Evolutionary conservation across 2,797 vertebrate species (phyloP).

Genomic region (Ceryle rudis): DNA sequence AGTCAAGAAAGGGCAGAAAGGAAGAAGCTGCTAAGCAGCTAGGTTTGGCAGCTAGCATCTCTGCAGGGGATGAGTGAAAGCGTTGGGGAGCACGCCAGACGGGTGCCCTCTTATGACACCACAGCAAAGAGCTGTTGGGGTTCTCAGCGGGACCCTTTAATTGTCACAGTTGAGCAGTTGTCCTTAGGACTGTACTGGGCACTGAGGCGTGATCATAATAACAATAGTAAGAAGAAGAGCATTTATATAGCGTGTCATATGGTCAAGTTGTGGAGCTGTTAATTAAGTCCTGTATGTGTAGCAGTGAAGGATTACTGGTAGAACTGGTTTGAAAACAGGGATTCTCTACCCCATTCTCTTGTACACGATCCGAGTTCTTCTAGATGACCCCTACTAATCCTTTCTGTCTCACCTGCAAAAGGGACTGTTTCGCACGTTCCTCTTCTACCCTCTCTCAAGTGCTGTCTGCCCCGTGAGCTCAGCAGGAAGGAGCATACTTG

Average conservation of each 20-base stretch:
- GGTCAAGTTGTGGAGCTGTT: neutral
- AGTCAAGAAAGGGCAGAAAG: neutral
- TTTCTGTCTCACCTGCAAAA: neutral
- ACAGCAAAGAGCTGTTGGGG: neutral
- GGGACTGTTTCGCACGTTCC: neutral
- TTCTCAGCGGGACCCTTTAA: neutral
- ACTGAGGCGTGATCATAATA: neutral
- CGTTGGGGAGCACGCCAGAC: neutral
- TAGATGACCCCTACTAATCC: neutral
- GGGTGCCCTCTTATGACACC: neutral
- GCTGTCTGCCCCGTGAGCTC: neutral
- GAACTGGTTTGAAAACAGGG: slow-evolving; percentile 42
- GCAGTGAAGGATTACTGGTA: slow-evolving; percentile 1
- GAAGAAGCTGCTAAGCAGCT: neutral
- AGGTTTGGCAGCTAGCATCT: neutral
- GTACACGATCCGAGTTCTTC: neutral
- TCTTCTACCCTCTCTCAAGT: neutral
- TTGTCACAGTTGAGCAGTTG: neutral
- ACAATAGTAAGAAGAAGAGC: neutral
- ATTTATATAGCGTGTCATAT: neutral
- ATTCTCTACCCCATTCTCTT: neutral
- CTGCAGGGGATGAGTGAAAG: neutral
- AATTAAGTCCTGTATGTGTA: neutral
- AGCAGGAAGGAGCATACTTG: neutral
- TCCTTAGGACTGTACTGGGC: neutral